Base-by-base conservation (phyloP, 1,140 invertebrate species). In the Phocides pigmalion region DNA sequence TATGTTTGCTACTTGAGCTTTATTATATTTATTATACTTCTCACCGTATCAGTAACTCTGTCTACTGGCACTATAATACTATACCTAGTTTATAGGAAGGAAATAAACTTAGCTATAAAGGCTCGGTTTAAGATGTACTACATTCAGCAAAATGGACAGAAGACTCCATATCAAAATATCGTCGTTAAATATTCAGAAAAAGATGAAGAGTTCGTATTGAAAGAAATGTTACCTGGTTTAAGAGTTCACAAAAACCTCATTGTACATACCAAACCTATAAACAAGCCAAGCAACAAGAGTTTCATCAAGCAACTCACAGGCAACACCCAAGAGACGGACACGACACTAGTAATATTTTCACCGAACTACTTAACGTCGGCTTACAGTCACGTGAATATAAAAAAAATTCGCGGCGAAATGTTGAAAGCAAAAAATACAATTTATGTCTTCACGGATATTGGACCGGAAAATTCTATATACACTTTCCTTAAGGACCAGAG, bases 351-450 rank as follows among this genome's bases (percentile, higher is more conserved):
- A 15, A 70, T 90, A 49, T 90, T 90, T 72, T 84, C 87, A 9
- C 75, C 86, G 9, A 89, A 87, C 78, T 89, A 85, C 68, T 79
- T 90, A 76, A 83, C 68, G 65, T 78, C 81, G 44, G 68, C 72
- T 64, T 90, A 85, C 62, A 82, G 80, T 66, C 74, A 89, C 49
- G 75, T 89, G 42, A 82, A 87, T 50, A 89, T 90, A 70, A 89
- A 87, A 71, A 90, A 87, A 78, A 90, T 90, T 66, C 82, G 79
- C 32, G 79, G 79, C n/a, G 82, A 84, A 71, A 90, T 90, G 84
- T 70, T 81, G 53, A 86, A 87, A 65, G 72, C 80, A 17, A 79
- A 77, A 70, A 83, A 89, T 37, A 87, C 84, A 12, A 71, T 90
- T 69, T 87, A 82, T 58, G 68, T 89, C 51, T 90, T 89, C 70